phyloP scores from a whole-genome alignment of 2,797 vertebrate genomes.

The Acanthis flammea region DNA sequence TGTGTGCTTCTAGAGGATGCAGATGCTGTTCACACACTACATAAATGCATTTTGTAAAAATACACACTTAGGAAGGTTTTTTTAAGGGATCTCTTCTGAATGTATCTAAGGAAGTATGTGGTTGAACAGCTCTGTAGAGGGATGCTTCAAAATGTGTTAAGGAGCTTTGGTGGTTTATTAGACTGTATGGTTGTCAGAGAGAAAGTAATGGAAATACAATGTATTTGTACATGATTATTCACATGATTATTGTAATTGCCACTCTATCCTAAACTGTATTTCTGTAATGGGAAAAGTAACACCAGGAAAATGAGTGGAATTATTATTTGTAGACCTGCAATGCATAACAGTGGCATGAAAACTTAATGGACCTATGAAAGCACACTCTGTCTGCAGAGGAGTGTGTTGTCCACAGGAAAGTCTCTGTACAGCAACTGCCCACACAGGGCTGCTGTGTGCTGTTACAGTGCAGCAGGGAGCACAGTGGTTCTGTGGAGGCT shows the following conservation, averaged over 20 bases:
- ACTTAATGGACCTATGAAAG: neutral
- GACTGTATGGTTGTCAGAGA: neutral
- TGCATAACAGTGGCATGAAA: neutral
- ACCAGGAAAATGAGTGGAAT: neutral
- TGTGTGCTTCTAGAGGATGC: neutral
- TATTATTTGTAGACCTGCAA: neutral
- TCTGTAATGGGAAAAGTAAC: neutral
- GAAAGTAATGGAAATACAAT: neutral
- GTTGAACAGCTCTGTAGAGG: neutral
- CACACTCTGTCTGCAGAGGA: neutral
- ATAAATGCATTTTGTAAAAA: neutral
- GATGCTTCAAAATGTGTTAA: neutral
- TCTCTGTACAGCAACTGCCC: neutral
- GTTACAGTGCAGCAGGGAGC: neutral
- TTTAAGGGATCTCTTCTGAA: neutral
- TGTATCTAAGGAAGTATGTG: neutral
- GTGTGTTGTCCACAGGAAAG: neutral
- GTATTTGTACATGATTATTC: neutral
- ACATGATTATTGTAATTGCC: neutral
- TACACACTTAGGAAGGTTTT: neutral
- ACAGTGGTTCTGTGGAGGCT: neutral
- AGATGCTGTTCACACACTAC: neutral
- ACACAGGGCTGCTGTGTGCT: neutral
- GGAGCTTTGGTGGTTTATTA: neutral
- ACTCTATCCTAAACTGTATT: neutral